Base-by-base conservation (phyloP, 2,888 invertebrate genomes). In the Sesia apiformis region DNA sequence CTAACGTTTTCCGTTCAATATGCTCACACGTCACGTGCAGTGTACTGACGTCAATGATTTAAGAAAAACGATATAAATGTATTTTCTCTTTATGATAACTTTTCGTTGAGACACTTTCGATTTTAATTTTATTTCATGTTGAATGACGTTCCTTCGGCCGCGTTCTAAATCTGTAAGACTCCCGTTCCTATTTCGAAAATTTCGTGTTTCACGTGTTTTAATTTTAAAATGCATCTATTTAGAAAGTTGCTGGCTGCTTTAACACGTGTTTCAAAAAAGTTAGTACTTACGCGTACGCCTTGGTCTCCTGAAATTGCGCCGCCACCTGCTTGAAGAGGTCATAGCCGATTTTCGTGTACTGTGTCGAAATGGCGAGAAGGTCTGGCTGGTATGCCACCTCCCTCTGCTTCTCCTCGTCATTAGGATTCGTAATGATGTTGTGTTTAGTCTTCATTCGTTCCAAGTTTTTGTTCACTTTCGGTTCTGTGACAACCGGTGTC, bases 211-310 rank as follows among this genome's bases (percentile, higher is more conserved):
- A 43, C 6, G 0, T 3, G 39, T 8, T 5, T 39, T 40, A 40
- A n/a, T 39, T 52, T 52, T 40, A 52, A 40, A 39, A 39, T 49
- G 23, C 8, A 38, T 6, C 23, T 23, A 23, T 23, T 23, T 38
- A 49, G 8, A 49, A 49, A 49, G 23, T 23, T 23, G 2, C 23
- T 23, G 23, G 23, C 1, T 23, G 23, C 2, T 23, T 23, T 23
- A 23, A 23, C 23, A 23, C n/a, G n/a, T 23, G 2, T 23, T 23
- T 23, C 23, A 23, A 46, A 46, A 38, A 38, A 23, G 38, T 39
- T 57, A 51, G 40, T 54, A 90, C 91, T 90, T 56, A 91, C 91
- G 84, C 84, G 68, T 84, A 90, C 7, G 82, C 76, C 63, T 88
- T 88, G 56, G 89, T 82, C 58, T 87, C 84, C 59, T 89, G 86